Evolutionary conservation across 2,797 vertebrate species (phyloP).

Genomic region (Buphagus erythrorhynchus): DNA sequence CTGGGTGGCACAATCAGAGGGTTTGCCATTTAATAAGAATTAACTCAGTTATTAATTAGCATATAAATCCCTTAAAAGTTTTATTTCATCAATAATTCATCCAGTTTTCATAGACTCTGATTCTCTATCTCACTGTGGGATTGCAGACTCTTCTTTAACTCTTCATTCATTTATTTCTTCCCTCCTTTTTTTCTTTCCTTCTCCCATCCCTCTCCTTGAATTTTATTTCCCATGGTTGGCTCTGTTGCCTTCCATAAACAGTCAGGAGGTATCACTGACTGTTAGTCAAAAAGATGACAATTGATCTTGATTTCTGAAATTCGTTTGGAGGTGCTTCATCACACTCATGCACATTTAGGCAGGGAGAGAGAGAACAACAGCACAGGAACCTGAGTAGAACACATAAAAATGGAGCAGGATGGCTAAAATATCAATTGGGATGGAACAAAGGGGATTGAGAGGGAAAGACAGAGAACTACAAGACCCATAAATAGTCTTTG

Average conservation of each 20-base stretch:
- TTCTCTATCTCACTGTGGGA: background rate
- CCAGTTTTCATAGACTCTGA: background rate
- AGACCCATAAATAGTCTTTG: background rate
- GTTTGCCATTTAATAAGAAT: background rate
- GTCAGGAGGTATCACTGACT: background rate
- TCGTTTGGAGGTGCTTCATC: background rate
- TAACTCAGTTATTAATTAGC: background rate
- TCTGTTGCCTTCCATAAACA: background rate
- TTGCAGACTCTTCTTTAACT: background rate
- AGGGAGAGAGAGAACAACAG: background rate
- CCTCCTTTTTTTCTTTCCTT: background rate
- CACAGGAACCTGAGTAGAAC: background rate
- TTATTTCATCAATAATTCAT: constrained; percentile 22
- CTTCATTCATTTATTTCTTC: background rate
- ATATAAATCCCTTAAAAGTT: background rate
- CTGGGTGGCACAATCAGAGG: background rate
- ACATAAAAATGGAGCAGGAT: background rate
- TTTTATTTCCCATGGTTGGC: background rate
- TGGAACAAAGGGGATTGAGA: background rate
- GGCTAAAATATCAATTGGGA: background rate
- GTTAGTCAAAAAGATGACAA: background rate
- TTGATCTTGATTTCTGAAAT: background rate
- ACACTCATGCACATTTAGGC: background rate
- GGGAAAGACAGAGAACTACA: background rate
- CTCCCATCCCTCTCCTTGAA: background rate